Percentiles rank a stretch among this genome's conserved stretches.
Conservation (phyloP, 2,888 invertebrate genomes). For the Lasioglossum malachurum region DNA sequence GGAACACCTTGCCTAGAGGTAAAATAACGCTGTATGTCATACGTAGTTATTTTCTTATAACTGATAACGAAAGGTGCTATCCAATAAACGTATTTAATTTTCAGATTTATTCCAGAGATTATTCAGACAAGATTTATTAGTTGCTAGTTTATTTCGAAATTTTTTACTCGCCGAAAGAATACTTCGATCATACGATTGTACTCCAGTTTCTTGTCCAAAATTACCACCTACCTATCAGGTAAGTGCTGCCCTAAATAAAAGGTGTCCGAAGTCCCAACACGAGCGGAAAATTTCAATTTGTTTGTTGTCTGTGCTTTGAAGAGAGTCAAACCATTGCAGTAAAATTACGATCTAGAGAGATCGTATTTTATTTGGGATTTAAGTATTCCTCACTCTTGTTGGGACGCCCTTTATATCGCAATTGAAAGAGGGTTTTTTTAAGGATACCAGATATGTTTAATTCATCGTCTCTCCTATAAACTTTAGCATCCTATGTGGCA, state of each 20-base stretch:
- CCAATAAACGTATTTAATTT: slow-evolving; percentile 55
- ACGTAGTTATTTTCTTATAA: background rate
- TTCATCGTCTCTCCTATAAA: slow-evolving; percentile 6
- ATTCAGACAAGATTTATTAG: slow-evolving; percentile 98
- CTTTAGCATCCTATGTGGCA: slow-evolving; percentile 95
- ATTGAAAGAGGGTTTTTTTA: background rate
- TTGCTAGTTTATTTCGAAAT: slow-evolving; percentile 99
- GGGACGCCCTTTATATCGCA: background rate
- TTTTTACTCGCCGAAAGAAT: slow-evolving; percentile 98
- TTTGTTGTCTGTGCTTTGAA: no score
- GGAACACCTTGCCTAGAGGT: slow-evolving; percentile 97
- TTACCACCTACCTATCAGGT: slow-evolving; percentile 95
- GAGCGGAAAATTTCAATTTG: no score
- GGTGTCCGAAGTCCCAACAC: no score
- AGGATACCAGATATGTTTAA: slow-evolving; percentile 1
- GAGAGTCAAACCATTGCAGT: no score
- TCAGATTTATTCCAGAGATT: slow-evolving; percentile 97
- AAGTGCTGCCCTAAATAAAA: slow-evolving; percentile 44
- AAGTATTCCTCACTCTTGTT: no score
- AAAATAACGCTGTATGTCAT: slow-evolving; percentile 48
- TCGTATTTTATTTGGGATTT: no score
- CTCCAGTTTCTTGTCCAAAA: slow-evolving; percentile 96
- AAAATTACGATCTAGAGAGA: no score
- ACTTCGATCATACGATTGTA: slow-evolving; percentile 98
- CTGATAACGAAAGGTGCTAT: background rate